Evolutionary conservation across 2,797 vertebrate species (phyloP).

Genomic region (Microhierax caerulescens): DNA sequence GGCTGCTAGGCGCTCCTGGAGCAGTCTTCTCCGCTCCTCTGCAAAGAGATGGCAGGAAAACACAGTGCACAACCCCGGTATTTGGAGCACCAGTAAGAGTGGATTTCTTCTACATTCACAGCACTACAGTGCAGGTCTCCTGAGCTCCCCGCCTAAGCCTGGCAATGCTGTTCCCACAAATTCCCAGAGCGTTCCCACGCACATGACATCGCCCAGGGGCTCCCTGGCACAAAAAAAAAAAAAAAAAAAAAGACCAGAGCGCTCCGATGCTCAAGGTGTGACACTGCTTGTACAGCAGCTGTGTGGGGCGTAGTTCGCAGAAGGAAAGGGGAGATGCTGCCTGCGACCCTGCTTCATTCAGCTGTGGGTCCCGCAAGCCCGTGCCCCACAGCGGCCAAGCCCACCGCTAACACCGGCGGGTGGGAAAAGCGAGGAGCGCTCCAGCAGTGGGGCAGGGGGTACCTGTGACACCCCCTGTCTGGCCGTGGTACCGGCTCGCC

Average conservation of each 20-base stretch:
- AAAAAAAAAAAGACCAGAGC: background rate
- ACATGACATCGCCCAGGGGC: background rate
- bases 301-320: background rate
- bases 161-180: background rate
- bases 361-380: accelerated
- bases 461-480: background rate
- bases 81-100: accelerated
- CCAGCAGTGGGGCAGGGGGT: background rate
- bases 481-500: accelerated
- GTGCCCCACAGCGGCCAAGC: background rate
- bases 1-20: conserved; percentile 76
- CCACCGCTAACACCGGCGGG: background rate
- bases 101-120: background rate
- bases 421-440: accelerated
- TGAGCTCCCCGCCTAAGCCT: accelerated
- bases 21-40: conserved; percentile 78
- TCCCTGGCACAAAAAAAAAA: accelerated
- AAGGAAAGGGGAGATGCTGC: background rate
- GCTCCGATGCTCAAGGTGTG: accelerated
- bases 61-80: accelerated
- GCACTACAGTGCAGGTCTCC: background rate
- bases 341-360: background rate
- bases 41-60: background rate
- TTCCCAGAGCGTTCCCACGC: background rate
- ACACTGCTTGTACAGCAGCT: background rate